Evolutionary conservation across 1,140 invertebrate genomes (phyloP), one percentile per base, ranked within the genome.

Genomic region (Cecropterus lyciades): DNA sequence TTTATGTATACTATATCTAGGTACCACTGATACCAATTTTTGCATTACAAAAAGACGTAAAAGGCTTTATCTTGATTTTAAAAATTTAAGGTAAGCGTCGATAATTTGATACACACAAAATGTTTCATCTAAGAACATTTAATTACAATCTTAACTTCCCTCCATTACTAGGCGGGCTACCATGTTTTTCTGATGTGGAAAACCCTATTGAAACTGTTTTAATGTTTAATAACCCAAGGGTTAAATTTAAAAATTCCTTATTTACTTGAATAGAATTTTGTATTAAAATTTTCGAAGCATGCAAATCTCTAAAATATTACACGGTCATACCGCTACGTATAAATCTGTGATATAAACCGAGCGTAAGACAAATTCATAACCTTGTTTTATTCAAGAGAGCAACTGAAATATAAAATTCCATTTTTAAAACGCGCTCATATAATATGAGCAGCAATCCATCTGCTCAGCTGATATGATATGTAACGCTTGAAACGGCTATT

Each of bases 351-450:
- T 63, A 63, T 43, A 52, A 51, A 63, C 33, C 37, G 9, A 42
- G 46, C 59, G 20, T 63, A 63, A 63, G 59, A 63, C 59, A 63
- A 63, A 63, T 63, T 63, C 59, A 63, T 63, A 51, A 63, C 59
- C 59, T 63, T 63, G 59, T 63, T 51, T 63, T 63, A 63, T 63
- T 63, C 59, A 63, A 63, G 48, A 63, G 59, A 51, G 59, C 59
- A 63, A 63, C 48, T 51, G 59, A 63, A 63, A 63, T 63, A 63
- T 63, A 62, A 62, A 62, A 62, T 51, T 62, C 59, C 46, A 62
- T 62, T 62, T 62, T 51, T 51, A 62, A 62, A 62, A 62, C 17
- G 33, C 57, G 57, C 43, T 37, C 45, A 49, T 62, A 49, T 62
- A 49, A 62, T 62, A 62, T 62, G 57, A 62, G 45, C 43, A 33